phyloP scores from a whole-genome alignment of 30 jellyfish, hydroid and myxozoan genomes.

The Aurelia aurita complex sp. Pacific region DNA sequence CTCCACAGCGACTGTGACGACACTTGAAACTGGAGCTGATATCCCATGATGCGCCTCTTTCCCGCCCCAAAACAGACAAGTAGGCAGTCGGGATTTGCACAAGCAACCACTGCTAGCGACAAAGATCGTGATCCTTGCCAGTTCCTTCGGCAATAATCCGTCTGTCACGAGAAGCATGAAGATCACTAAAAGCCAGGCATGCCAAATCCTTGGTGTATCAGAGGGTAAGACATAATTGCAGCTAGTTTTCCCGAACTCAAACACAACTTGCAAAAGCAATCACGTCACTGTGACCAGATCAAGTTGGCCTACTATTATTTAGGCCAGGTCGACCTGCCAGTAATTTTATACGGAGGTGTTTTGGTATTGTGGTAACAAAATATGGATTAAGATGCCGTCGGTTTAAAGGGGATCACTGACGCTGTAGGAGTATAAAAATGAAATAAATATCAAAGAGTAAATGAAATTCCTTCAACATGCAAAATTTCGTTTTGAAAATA shows the following conservation, averaged over 20 bases:
- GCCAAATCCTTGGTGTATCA: constrained; percentile 75
- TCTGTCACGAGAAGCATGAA: constrained; percentile 58
- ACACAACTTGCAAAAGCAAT: not conserved
- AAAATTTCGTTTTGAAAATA: no score
- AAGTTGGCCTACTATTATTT: no score
- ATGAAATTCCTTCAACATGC: no score
- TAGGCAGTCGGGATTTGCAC: constrained; percentile 39
- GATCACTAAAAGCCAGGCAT: constrained; percentile 80
- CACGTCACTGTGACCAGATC: not conserved
- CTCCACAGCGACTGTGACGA: not conserved
- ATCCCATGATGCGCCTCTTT: constrained; percentile 70
- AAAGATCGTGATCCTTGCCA: not conserved
- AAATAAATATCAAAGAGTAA: no score
- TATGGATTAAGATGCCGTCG: no score
- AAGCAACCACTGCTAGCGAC: not conserved
- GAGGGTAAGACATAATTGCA: constrained; percentile 64
- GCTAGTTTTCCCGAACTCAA: not conserved
- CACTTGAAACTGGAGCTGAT: constrained; percentile 16
- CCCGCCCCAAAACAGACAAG: constrained; percentile 86
- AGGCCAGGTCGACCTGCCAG: no score
- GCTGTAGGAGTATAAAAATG: no score
- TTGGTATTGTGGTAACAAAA: no score
- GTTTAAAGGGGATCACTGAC: no score
- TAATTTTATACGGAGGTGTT: no score
- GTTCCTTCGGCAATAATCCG: no score